Evolutionary conservation across 2,888 invertebrate genomes (phyloP).

Genomic region (Cheilosia pagana): DNA sequence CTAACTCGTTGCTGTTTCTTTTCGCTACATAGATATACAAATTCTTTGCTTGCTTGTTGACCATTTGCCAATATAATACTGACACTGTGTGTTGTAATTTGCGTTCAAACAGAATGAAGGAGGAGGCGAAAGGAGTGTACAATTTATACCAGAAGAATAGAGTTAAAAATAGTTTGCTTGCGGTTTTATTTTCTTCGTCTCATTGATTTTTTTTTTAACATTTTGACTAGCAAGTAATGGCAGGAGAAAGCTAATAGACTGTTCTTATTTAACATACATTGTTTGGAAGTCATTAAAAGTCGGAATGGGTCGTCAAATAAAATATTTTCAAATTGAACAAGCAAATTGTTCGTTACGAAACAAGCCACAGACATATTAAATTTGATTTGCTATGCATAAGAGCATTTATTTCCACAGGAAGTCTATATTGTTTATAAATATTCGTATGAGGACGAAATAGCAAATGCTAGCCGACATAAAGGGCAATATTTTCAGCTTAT

Average conservation of each 20-base stretch:
- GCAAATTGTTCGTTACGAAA: no score
- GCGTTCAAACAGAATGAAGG: slow-evolving; percentile 1
- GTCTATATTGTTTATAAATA: no score
- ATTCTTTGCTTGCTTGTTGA: slow-evolving; percentile 38
- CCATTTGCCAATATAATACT: slow-evolving; percentile 31
- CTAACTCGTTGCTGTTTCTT: not conserved
- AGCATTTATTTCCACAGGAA: no score
- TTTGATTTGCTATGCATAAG: no score
- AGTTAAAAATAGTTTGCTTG: slow-evolving; percentile 38
- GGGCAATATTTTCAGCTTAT: no score
- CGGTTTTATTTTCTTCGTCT: not conserved
- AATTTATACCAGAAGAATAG: not conserved
- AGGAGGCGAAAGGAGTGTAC: not conserved
- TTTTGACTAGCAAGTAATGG: slow-evolving; percentile 7
- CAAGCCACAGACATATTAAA: no score
- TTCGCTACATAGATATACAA: slow-evolving; percentile 22
- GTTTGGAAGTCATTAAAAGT: no score
- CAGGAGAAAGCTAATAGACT: not conserved
- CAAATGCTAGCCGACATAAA: no score
- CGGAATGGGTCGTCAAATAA: no score
- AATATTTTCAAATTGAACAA: no score
- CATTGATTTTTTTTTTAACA: slow-evolving; percentile 11
- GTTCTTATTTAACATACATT: not conserved
- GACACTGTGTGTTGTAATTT: slow-evolving; percentile 23
- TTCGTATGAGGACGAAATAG: no score